Evolutionary conservation across 2,113 vertebrate species (phyloP).

Genomic region (Brevimyrus niger): DNA sequence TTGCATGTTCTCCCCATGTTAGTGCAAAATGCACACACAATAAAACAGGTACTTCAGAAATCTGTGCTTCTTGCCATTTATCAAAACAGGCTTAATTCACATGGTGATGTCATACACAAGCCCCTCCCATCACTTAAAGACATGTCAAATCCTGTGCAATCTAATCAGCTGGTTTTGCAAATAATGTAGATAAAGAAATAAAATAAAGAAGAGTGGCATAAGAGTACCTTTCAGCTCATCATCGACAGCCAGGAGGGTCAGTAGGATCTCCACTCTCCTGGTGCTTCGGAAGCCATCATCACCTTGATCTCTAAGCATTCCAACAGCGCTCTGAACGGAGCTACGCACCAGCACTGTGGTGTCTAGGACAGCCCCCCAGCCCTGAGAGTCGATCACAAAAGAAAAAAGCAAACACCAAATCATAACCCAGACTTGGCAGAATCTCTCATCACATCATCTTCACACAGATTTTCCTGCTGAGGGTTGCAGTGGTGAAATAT

Average conservation of each 20-base stretch:
- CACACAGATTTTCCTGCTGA: neutral
- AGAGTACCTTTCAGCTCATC: slow-evolving; percentile 54
- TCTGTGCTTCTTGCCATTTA: too few species aligned
- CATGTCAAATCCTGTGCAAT: neutral
- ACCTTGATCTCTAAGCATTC: slow-evolving; percentile 72
- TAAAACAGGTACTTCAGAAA: too few species aligned
- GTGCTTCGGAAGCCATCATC: slow-evolving; percentile 59
- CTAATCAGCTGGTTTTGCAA: neutral
- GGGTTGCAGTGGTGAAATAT: neutral
- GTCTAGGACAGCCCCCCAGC: slow-evolving; percentile 60
- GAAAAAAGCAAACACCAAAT: neutral
- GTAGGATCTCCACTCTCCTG: slow-evolving; percentile 72
- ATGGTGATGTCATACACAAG: neutral
- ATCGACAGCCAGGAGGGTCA: slow-evolving; percentile 64
- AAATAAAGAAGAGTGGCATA: neutral
- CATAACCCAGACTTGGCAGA: neutral
- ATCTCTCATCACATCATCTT: neutral
- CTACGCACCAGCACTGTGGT: slow-evolving; percentile 74
- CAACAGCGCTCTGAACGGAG: slow-evolving; percentile 83
- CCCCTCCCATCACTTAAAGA: neutral
- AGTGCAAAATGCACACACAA: neutral
- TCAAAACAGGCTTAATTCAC: too few species aligned
- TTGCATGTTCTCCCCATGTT: neutral
- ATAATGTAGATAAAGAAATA: too few species aligned
- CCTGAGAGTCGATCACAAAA: slow-evolving; percentile 17